A percentile compares a stretch with the other conserved stretches of the same genome.
Evolutionary conservation across 2,113 vertebrate genomes (phyloP).

Genomic region (Paedocypris sp.): DNA sequence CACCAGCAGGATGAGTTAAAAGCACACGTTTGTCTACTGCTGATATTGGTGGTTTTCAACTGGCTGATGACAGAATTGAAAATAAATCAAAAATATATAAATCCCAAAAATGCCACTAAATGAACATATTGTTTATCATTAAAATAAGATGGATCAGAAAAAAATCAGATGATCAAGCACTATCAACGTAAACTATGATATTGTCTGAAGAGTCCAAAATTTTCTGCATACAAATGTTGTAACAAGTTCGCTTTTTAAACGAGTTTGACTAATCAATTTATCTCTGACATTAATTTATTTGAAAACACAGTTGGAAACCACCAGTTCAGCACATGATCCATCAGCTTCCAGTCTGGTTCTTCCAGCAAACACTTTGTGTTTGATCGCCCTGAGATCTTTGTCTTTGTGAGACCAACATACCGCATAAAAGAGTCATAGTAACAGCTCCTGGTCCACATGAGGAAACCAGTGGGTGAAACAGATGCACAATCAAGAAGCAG

Average conservation of each 20-base stretch:
- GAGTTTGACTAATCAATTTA: too few relatives aligned
- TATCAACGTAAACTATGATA: too few relatives aligned
- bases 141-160: too few relatives aligned
- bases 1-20: not conserved
- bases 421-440: constrained; percentile 68
- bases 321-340: not conserved
- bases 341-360: not conserved
- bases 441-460: constrained; percentile 57
- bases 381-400: constrained; percentile 18
- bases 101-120: not conserved
- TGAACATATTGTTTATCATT: too few relatives aligned
- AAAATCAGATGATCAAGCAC: too few relatives aligned
- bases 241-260: too few relatives aligned
- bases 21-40: not conserved
- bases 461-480: not conserved
- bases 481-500: not conserved
- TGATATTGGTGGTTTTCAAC: not conserved
- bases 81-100: not conserved
- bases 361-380: not conserved
- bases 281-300: not conserved
- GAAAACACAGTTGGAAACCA: not conserved
- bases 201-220: too few relatives aligned
- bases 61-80: not conserved
- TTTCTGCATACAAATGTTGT: too few relatives aligned
- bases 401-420: constrained; percentile 53